Percentiles rank a stretch among this genome's conserved stretches.
These are phyloP conservation scores for Samia ricini DNA, from an alignment of 1,140 invertebrate genomes.

Conservation along the genomic window DNA sequence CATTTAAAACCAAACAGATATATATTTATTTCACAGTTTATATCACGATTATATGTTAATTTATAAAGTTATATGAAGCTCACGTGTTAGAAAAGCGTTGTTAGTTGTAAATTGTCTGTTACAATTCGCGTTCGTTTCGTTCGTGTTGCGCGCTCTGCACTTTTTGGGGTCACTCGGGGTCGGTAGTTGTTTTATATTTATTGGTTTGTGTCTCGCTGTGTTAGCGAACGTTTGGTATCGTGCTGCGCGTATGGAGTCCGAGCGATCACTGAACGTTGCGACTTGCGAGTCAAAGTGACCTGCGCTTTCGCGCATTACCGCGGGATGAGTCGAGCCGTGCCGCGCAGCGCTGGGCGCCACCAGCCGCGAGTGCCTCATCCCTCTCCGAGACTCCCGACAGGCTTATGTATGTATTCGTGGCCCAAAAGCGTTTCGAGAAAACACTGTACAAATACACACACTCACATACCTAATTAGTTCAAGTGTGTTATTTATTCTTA, in stretches of 20 bases:
- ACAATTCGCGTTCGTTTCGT: slow-evolving; percentile 56
- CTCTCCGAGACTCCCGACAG: slow-evolving; percentile 1
- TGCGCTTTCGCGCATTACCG: slow-evolving; percentile 13
- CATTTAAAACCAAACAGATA: slow-evolving; percentile 42
- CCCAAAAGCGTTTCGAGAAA: slow-evolving; percentile 26
- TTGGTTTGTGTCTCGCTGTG: slow-evolving; percentile 11
- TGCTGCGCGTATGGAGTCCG: slow-evolving; percentile 47
- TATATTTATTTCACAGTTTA: slow-evolving; percentile 45
- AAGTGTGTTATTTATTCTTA: slow-evolving; percentile 45
- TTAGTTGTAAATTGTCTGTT: slow-evolving; percentile 37
- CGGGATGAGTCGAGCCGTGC: no score
- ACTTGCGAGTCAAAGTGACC: slow-evolving; percentile 1
- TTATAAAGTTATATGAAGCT: slow-evolving; percentile 45
- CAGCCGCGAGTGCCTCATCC: slow-evolving; percentile 37
- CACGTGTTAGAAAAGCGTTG: slow-evolving; percentile 52
- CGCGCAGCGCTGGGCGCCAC: slow-evolving; percentile 12
- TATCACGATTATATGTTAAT: slow-evolving; percentile 45
- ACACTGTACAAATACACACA: background rate
- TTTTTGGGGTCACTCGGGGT: slow-evolving; percentile 60
- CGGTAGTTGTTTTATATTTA: slow-evolving; percentile 37
- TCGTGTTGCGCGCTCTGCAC: slow-evolving; percentile 52
- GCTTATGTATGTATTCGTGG: slow-evolving; percentile 37
- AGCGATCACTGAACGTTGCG: slow-evolving; percentile 48
- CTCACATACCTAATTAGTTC: background rate
- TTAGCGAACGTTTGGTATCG: slow-evolving; percentile 29